Evolutionary conservation across 2,113 vertebrate species (phyloP), one percentile per base, ranked within the genome.

Genomic region (Neogale vison): DNA sequence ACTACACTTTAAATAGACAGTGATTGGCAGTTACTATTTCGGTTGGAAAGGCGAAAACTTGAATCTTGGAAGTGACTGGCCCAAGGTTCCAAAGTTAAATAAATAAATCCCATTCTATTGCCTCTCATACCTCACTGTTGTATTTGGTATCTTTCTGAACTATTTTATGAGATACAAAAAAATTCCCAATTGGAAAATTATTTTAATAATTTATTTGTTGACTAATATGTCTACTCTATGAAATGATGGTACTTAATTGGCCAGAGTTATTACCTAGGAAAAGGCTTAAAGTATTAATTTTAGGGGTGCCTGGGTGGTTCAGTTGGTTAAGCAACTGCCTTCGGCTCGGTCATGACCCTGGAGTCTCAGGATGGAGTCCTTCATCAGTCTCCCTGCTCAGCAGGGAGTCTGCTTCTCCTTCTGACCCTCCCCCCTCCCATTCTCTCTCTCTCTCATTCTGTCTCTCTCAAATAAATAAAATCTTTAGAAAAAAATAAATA

Each of bases 131-230:
- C 34, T 93, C 81, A 23, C 24, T 24, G 18, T 13, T 72, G 29
- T 63, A 83, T 92, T 79, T 94, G 6, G 7, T 96, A 45, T 61
- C 57, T 92, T 86, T 74, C 65, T 93, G 63, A 93, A 76, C 11
- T 92, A 74, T 80, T 86, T 82, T 86, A 61, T 81, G 26, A 92
- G 79, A 69, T 77, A 12, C 42, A 81, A 69, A 84, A 84, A 92
- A 93, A 87, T 91, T 87, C 63, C 45, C 52, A 88, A 4, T 34
- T 93, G 9, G 36, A 83, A 31, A 90, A 91, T 88, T 90, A 88
- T 83, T 91, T 69, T 94, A 89, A 84, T 24, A 89, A 65, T 3
- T 74, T 96, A 71, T 72, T 91, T 93, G 13, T 95, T 90, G 76
- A 96, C 71, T 83, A 87, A 65, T 34, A 47, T 93, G 12, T 87